Base-by-base conservation (phyloP, 2,888 invertebrate genomes). In the Tipula unca region DNA sequence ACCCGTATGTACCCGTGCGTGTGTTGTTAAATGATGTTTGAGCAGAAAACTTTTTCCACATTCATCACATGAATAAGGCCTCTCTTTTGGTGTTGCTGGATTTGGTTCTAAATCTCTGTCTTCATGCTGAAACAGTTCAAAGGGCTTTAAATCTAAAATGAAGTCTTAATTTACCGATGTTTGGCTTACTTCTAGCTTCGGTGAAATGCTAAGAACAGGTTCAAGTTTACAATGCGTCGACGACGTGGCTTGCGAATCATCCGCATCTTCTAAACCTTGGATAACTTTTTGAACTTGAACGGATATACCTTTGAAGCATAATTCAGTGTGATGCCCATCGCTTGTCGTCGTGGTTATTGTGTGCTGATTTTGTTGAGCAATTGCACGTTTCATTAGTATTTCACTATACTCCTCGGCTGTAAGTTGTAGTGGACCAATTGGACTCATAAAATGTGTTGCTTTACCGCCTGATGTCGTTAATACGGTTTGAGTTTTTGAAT, bases 21-120 rank as follows among this genome's bases (percentile, higher is more conserved):
- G 96, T 39, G 96, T 96, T 2, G 96, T 96, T 86, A 96, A 92
- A 90, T 96, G 96, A 89, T 96, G 96, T 90, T 96, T 96, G 86
- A 96, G 91, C 84, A 96, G 93, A 91, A 96, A 96, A 14, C 95
- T 95, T 90, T 96, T 96, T 85, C 95, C 96, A 89, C 96, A 96
- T 91, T 96, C 95, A 32, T 94, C 93, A 89, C 96, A 96, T 17
- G 95, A 94, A 89, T 95, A 96, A 2, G 96, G 96, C 29, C 96
- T 92, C 90, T 95, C 95, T 89, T 95, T 95, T 1, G 91, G 88
- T 13, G 91, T 90, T 0, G 89, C 87, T 87, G 90, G 89, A 86
- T 90, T 89, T 86, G 90, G 90, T 86, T 87, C 85, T 87, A 69
- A 25, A 69, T 69, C 69, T 25, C 69, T 6, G 69, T 91, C 89